Percentiles rank a stretch among this genome's conserved stretches.
Conservation (phyloP, 2,888 invertebrate species). For the Silvanus unidentatus region DNA sequence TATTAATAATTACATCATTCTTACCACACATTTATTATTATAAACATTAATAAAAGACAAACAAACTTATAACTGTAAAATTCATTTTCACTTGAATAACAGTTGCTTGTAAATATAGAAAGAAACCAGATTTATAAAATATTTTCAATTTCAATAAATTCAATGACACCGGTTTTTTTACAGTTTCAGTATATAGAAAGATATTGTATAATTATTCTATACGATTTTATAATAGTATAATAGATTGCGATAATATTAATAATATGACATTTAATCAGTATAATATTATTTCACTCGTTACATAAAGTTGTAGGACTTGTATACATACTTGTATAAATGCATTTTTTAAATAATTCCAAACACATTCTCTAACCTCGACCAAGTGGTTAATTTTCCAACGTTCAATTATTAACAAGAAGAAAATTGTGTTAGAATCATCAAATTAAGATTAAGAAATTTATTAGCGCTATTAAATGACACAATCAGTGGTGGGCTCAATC, state of each 20-base stretch:
- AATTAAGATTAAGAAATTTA: too few relatives aligned
- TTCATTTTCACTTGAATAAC: conserved; percentile 24
- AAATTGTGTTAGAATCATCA: too few relatives aligned
- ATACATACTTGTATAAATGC: too few relatives aligned
- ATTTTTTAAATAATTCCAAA: too few relatives aligned
- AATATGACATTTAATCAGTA: conserved; percentile 1
- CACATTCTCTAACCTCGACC: too few relatives aligned
- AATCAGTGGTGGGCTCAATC: too few relatives aligned
- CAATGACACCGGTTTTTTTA: conserved; percentile 17
- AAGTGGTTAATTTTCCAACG: too few relatives aligned
- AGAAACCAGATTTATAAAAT: conserved; percentile 16
- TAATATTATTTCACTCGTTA: too few relatives aligned
- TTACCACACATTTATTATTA: conserved; percentile 6
- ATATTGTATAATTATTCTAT: background rate
- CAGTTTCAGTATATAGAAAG: background rate
- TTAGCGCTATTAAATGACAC: too few relatives aligned
- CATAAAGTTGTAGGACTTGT: too few relatives aligned
- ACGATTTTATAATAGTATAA: background rate
- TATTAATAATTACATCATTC: conserved; percentile 16
- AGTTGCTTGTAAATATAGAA: conserved; percentile 15
- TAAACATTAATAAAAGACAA: conserved; percentile 6
- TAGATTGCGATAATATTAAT: background rate
- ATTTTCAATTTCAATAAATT: conserved; percentile 22
- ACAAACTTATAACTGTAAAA: conserved; percentile 24
- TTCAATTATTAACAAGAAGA: too few relatives aligned